Evolutionary conservation across 2,888 invertebrate genomes (phyloP), one percentile per base, ranked within the genome.

Genomic region (Dryocosmus kuriphilus): DNA sequence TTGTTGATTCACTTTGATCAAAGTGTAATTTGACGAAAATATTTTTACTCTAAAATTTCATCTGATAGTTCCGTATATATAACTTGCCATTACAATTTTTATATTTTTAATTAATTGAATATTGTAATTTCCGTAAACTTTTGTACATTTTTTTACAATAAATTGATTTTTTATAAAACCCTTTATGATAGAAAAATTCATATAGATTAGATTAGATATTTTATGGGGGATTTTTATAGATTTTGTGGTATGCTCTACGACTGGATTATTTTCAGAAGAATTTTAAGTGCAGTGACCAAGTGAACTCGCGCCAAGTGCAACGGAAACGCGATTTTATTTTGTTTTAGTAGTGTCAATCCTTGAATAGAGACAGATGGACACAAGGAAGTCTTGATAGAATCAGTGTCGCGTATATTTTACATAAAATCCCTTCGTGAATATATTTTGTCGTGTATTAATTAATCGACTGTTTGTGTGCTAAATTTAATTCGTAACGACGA

Each of bases 101-200:
- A 32, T 73, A 62, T 46, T 79, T 75, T 51, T 76, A 65, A 65
- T 55, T 55, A 65, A 46, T 76, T 62, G n/a, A 63, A 55, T 73
- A 30, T 74, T 55, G 24, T 35, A 62, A 76, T 46, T 76, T 32
- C 32, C 32, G 24, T 51, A 35, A 71, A 85, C 38, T 81, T 84
- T 84, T 86, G 85, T 86, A 86, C 79, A 80, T 75, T 85, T 85
- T 85, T 82, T 81, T 84, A 85, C 80, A 83, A 85, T 85, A 86
- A 74, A 61, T 80, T 84, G 77, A 84, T 78, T 86, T 85, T 78
- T 81, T 79, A 79, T 67, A 77, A 22, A 75, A 67, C 0, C 46
- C n/a, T 65, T 65, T 65, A 35, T 41, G 6, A 1, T 9, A 41
- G 22, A 46, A 16, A 19, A 9, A 22, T 51, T 51, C n/a, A 16